These are phyloP conservation scores for Liodrosophila aerea DNA, from an alignment of 2,888 invertebrate species.

Conservation along the genomic window DNA sequence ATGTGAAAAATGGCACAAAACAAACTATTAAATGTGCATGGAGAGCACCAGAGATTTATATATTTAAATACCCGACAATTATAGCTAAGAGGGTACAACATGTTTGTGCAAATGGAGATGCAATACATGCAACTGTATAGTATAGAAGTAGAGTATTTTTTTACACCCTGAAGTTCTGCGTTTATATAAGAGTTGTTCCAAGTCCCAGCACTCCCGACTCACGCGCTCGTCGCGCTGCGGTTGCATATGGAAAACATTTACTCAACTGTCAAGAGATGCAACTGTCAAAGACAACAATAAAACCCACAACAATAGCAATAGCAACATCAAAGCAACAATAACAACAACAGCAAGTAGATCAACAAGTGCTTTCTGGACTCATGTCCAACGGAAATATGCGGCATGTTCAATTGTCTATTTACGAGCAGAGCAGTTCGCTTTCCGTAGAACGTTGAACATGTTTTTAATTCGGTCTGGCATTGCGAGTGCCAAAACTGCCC, in stretches of 20 bases:
- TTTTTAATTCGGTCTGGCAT: constrained; percentile 26
- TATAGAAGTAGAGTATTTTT: no score
- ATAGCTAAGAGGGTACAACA: background rate
- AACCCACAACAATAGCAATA: constrained; percentile 3
- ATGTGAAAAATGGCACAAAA: constrained; percentile 67
- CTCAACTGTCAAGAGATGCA: background rate
- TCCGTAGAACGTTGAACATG: background rate
- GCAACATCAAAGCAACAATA: constrained; percentile 7
- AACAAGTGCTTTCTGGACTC: constrained; percentile 9
- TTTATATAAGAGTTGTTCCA: no score
- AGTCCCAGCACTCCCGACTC: no score
- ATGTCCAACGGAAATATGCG: constrained; percentile 47
- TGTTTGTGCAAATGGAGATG: no score
- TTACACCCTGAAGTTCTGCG: no score
- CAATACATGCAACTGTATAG: no score
- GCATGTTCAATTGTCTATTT: constrained; percentile 29
- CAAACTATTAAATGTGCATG: constrained; percentile 17
- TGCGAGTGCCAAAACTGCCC: constrained; percentile 7
- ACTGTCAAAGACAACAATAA: constrained; percentile 8
- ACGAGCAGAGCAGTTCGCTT: constrained; percentile 12
- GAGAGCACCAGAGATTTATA: constrained; percentile 7
- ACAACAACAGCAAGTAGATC: background rate
- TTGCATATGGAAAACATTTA: background rate
- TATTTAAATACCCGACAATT: no score
- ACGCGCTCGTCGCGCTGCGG: no score